phyloP scores from a whole-genome alignment of 2,113 vertebrate genomes.

The Theristicus caerulescens region DNA sequence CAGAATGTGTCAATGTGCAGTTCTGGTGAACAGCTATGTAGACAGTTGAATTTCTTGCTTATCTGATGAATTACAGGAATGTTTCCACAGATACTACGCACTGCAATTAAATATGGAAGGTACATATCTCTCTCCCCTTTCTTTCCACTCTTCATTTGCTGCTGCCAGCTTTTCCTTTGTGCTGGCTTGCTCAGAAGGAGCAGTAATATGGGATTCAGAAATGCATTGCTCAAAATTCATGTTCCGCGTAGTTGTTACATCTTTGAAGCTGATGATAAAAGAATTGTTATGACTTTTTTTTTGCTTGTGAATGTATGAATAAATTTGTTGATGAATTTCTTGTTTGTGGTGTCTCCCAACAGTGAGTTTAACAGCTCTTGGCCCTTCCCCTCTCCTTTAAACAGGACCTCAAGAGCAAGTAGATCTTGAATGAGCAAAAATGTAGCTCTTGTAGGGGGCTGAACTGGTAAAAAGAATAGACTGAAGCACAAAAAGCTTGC shows the following conservation, averaged over 20 bases:
- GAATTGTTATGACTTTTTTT: background rate
- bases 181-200: background rate
- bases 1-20: background rate
- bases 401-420: background rate
- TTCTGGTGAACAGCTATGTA: background rate
- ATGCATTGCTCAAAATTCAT: background rate
- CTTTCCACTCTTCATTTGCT: background rate
- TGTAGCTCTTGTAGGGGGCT: background rate
- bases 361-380: background rate
- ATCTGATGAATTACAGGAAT: background rate
- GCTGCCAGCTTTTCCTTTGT: background rate
- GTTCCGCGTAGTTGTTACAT: background rate
- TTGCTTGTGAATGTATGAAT: background rate
- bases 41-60: background rate
- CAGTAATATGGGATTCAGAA: background rate
- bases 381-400: background rate
- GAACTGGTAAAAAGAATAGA: background rate
- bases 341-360: background rate
- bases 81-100: background rate
- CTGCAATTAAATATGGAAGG: background rate
- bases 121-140: background rate
- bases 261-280: background rate
- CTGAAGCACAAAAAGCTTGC: background rate
- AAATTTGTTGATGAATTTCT: background rate
- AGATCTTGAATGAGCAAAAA: background rate